Base-by-base conservation (phyloP, 2,797 vertebrate genomes). In the Gastrophryne carolinensis region DNA sequence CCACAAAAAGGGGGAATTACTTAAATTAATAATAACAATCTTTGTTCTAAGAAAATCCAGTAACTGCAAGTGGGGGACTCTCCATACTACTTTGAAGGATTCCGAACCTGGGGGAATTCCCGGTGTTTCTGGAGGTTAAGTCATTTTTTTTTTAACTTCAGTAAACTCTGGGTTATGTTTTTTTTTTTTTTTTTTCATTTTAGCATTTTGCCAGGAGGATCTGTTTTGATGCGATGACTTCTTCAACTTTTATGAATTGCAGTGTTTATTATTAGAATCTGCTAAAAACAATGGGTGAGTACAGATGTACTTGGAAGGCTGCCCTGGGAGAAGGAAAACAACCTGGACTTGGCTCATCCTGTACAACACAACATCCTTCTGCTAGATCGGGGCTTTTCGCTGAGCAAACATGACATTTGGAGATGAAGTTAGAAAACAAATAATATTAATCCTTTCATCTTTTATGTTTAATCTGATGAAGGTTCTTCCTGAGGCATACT, bases 301-400 rank as follows among this genome's bases (percentile, higher is more conserved):
- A 53, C 30, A 67, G 32, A 27, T 39, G 24, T 29, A 30, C 64
- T 41, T 75, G 73, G 73, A 75, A 24, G 21, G 13, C 23, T 39
- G 41, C 64, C 64, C 17, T 23, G 23, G 21, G 15, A 19, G 37
- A 44, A 49, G 49, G 30, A 75, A 61, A 53, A 35, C 62, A 73
- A 1, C 34, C 62, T 56, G 35, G 41, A 23, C 52, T 68, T 75
- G 63, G 53, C 73, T 58, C 34, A 41, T 27, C 10, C 12, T 17
- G n/a, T 68, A 52, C 35, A 71, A 68, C 17, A 53, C 57, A 68
- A 58, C 24, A 61, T 61, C 73, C 73, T 67, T 75, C 54, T 73
- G 54, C 24, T 62, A 37, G 44, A 53, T 35, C 12, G 61, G 41
- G 57, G 56, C 44, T 41, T 60, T 69, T 61, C 11, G 30, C 21